Evolutionary conservation across 2,888 invertebrate genomes (phyloP).

Genomic region (Campoplex capitator): DNA sequence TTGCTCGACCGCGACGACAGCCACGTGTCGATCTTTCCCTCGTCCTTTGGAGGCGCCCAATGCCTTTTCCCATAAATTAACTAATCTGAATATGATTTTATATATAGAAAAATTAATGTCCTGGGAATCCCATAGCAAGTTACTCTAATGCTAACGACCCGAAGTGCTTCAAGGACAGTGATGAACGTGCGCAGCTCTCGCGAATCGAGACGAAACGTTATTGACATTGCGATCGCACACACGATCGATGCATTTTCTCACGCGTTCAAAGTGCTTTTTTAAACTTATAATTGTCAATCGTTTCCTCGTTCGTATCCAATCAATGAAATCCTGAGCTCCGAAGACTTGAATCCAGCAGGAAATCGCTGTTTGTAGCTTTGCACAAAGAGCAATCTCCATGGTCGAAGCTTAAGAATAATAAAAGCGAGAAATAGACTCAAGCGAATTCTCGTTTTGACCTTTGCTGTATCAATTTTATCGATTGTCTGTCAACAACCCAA

Average conservation of each 20-base stretch:
- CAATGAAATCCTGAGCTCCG: neutral
- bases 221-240: slow-evolving; percentile 19
- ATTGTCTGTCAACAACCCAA: slow-evolving; percentile 14
- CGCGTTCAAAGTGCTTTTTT: slow-evolving; percentile 1
- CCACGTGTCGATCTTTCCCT: neutral
- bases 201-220: neutral
- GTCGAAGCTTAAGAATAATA: slow-evolving; percentile 5
- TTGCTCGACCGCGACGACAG: neutral
- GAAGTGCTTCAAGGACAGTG: slow-evolving; percentile 36
- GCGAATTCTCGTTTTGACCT: slow-evolving; percentile 72
- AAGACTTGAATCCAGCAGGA: neutral
- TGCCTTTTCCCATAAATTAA: neutral
- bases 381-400: neutral
- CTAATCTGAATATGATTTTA: neutral
- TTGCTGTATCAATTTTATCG: slow-evolving; percentile 57
- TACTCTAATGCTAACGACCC: slow-evolving; percentile 52
- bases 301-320: neutral
- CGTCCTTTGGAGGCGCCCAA: neutral
- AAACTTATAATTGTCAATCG: neutral
- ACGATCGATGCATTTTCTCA: slow-evolving; percentile 50
- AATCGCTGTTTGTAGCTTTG: neutral
- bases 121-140: neutral
- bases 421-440: slow-evolving; percentile 62
- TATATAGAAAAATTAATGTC: neutral
- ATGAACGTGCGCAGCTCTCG: neutral